A percentile compares a stretch with the other conserved stretches of the same genome.
Conservation (phyloP, 2,113 vertebrate species). For the Mirza zaza region DNA sequence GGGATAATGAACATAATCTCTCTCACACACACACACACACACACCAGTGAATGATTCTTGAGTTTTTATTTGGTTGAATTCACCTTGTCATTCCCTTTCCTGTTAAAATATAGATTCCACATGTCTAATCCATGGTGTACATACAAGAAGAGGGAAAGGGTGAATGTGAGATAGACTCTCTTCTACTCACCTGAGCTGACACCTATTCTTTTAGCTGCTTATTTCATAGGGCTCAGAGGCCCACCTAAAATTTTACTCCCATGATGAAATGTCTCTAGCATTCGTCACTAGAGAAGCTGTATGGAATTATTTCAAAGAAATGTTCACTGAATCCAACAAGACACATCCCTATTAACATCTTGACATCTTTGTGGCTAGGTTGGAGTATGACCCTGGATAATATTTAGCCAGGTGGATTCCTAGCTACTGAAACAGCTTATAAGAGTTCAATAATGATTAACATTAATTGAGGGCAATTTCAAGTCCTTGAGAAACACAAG, state of each 20-base stretch:
- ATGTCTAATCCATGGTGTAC: background rate
- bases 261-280: background rate
- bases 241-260: background rate
- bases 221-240: background rate
- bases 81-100: background rate
- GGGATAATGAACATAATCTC: background rate
- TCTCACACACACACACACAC: too few species aligned
- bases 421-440: background rate
- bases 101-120: background rate
- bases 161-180: background rate
- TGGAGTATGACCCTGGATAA: background rate
- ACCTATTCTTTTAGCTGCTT: background rate
- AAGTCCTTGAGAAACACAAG: background rate
- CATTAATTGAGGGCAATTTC: background rate
- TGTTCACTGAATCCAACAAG: background rate
- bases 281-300: background rate
- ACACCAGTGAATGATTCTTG: background rate
- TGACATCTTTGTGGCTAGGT: background rate
- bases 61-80: constrained; percentile 9
- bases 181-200: background rate
- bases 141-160: background rate
- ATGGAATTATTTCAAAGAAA: background rate
- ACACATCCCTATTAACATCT: background rate
- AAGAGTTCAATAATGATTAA: background rate
- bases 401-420: background rate